Percentiles rank a stretch among this genome's conserved stretches.
phyloP scores from a whole-genome alignment of 2,888 invertebrate species.

The Sinotaia quadrata region DNA sequence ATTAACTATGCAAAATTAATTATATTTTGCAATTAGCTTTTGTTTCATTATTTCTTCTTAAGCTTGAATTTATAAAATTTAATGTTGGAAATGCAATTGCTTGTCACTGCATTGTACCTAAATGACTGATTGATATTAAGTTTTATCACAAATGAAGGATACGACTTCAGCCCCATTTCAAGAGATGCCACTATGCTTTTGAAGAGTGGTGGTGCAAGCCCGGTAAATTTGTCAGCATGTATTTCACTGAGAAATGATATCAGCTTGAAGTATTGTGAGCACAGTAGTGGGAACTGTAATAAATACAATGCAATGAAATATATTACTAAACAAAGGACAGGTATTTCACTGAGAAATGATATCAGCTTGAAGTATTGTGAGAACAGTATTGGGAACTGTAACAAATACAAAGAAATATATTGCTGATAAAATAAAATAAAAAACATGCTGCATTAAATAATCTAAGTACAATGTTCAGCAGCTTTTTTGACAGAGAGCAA shows the following conservation, averaged over 20 bases:
- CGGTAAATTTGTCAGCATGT: conserved; percentile 78
- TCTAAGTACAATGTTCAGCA: too few species aligned
- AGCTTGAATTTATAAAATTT: too few species aligned
- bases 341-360: conserved; percentile 79
- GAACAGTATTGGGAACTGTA: conserved; percentile 79
- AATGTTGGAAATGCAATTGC: too few species aligned
- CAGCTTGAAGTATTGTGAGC: conserved; percentile 79
- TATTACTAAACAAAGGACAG: conserved; percentile 68
- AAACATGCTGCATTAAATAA: background rate
- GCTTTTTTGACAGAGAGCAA: too few species aligned
- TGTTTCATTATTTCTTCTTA: too few species aligned
- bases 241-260: conserved; percentile 80
- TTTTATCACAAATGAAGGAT: conserved; percentile 60
- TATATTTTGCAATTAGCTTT: too few species aligned
- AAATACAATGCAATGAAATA: conserved; percentile 14
- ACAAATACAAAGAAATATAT: conserved; percentile 17
- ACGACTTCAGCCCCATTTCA: conserved; percentile 67
- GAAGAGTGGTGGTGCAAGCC: conserved; percentile 64
- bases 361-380: conserved; percentile 79
- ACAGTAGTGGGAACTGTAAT: conserved; percentile 78
- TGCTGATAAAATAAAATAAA: background rate
- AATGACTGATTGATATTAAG: too few species aligned
- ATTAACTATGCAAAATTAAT: too few species aligned
- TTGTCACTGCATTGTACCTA: too few species aligned
- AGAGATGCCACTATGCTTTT: conserved; percentile 67